Base-by-base conservation (phyloP, 2,797 vertebrate genomes). In the Paedocypris micromegethes region DNA sequence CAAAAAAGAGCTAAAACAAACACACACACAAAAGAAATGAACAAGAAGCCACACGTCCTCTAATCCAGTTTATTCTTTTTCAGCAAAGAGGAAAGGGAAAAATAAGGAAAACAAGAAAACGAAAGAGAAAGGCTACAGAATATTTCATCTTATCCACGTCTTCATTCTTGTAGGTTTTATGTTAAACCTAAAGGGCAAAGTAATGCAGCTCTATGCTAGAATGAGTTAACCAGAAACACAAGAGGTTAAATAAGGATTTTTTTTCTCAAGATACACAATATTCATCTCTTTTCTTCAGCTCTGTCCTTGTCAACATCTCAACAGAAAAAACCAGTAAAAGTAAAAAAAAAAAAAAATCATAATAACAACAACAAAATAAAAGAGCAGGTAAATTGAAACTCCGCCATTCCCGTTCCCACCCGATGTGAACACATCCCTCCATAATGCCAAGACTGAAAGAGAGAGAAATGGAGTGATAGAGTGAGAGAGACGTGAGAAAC, bases 11-110 rank as follows among this genome's bases (percentile, higher is more conserved):
- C 23, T 1, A 23, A 23, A 23, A 23, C 23, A 23, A 1, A 23
- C 49, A 62, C 48, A 2, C 39, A 3, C 43, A 3, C 23, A 44
- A 3, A 3, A 53, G 45, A 62, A 61, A 83, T 70, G 58, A 59
- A 79, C 63, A 81, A 48, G 48, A 74, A 60, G 55, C 68, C 61
- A 73, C 60, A 64, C 55, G 56, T 86, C 83, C 82, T 88, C 86
- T 88, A 88, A 86, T 88, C 84, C 86, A 86, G 85, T 89, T 91
- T 90, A 90, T 90, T 91, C 77, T 85, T 84, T 84, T 82, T 88
- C 79, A 83, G 69, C 83, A 83, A 88, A 86, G 85, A 74, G 84
- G 85, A 83, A 79, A 44, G 62, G 70, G 64, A 69, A 72, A 72
- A 77, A 77, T 73, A 83, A 83, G 76, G 74, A 82, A 77, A 73